Base-by-base conservation (phyloP, 2,797 vertebrate species). In the Buphagus erythrorhynchus region DNA sequence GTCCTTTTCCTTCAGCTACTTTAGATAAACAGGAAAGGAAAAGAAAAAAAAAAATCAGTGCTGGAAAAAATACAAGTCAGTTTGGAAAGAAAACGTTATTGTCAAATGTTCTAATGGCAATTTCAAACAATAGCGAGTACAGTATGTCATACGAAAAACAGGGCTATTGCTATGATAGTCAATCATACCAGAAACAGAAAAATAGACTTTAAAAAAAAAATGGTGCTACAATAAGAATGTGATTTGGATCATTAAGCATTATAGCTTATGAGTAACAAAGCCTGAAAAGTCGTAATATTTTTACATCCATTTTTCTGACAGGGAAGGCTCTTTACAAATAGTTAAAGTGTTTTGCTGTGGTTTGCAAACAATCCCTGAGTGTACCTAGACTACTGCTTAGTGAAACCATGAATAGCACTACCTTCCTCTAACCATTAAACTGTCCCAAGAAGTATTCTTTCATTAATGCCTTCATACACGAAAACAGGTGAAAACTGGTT, bases 11-110 rank as follows among this genome's bases (percentile, higher is more conserved):
- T 95, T 97, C 91, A 96, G 77, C 90, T 91, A 91, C 85, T 94
- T 97, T 87, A 96, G 94, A 97, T 97, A 98, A 98, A 98, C 94
- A 98, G 95, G 96, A 97, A 98, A 97, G 82, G 88, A 86, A 73
- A 81, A 89, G 67, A 20, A 94, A 94, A 89, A 91, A 48, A 51
- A 96, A 94, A 93, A 92, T 40, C 93, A 94, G 92, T 61, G 75
- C 90, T 96, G 93, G 77, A 96, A 97, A 96, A 97, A 96, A 78
- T 87, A 85, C 62, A 86, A 95, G 82, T 61, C 66, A 48, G n/a
- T 84, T 95, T 38, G 68, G 96, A 97, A 98, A 97, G 92, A 91
- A 97, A 97, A 88, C 4, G 7, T 95, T 97, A 95, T 94, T 97
- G 95, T 95, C 90, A 91, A 97, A 85, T 90, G 83, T 90, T 97